phyloP scores from a whole-genome alignment of 2,113 vertebrate genomes.

The Sceloporus undulatus region DNA sequence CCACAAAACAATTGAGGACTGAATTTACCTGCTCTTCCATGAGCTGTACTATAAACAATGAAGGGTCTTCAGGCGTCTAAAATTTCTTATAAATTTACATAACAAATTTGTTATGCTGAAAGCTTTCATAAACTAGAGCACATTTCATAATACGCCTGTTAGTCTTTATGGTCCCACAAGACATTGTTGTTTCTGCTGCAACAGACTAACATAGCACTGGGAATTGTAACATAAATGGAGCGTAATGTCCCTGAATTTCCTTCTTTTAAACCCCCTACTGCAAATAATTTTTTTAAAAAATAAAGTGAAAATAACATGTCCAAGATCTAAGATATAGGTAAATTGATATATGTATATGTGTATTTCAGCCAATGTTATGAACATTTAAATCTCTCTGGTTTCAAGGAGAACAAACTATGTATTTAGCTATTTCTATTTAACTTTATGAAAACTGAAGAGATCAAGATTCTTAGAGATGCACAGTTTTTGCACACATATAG shows the following conservation, averaged over 20 bases:
- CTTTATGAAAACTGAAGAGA: neutral
- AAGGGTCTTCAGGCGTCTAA: neutral
- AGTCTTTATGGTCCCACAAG: neutral
- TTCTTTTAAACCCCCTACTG: conserved; percentile 18
- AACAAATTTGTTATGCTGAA: neutral
- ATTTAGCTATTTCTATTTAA: neutral
- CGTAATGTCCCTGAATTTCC: conserved; percentile 38
- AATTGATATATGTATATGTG: neutral
- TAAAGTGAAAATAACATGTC: neutral
- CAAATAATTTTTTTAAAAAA: conserved; percentile 50
- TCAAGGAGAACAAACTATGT: neutral
- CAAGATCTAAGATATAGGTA: too few relatives aligned
- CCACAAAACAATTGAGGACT: too few relatives aligned
- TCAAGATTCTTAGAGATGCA: neutral
- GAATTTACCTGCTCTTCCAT: too few relatives aligned
- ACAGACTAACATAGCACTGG: neutral
- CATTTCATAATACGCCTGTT: neutral
- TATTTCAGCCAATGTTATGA: neutral
- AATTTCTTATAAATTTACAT: neutral
- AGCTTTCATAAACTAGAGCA: neutral
- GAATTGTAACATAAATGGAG: conserved; percentile 53
- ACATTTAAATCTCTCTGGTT: neutral
- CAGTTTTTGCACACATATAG: neutral
- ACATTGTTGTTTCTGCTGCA: neutral
- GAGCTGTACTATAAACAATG: neutral